Evolutionary conservation across 2,113 vertebrate genomes (phyloP).

Genomic region (Saguinus imperator): DNA sequence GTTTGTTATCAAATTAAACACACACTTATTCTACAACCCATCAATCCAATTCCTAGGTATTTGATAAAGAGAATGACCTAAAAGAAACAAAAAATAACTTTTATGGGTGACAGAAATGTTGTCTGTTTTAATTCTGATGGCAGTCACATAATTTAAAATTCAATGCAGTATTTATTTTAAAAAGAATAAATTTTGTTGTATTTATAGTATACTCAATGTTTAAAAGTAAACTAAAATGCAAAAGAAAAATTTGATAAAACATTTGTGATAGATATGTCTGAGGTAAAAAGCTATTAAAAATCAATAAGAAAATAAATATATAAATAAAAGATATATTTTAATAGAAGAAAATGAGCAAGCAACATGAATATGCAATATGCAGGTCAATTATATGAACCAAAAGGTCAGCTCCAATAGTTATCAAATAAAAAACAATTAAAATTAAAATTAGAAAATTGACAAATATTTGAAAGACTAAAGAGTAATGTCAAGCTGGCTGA

Average conservation of each 20-base stretch:
- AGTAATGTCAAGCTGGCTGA: background rate
- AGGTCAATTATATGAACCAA: background rate
- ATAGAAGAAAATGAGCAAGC: background rate
- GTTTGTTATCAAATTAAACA: background rate
- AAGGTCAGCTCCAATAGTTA: background rate
- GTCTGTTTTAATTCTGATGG: background rate
- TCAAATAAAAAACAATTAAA: background rate
- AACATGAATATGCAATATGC: background rate
- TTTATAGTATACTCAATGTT: background rate
- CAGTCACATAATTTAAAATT: background rate
- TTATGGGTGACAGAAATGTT: background rate
- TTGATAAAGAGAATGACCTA: background rate
- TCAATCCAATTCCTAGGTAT: background rate
- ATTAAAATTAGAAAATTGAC: background rate
- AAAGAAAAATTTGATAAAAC: background rate
- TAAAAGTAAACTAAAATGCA: background rate
- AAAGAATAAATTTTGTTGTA: background rate
- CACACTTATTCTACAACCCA: background rate
- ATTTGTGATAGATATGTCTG: background rate
- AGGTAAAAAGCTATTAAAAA: background rate
- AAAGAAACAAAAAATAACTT: background rate
- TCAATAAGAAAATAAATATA: background rate
- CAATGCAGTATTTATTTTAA: background rate
- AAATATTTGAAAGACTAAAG: background rate
- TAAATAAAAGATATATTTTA: background rate